Conservation (phyloP, 2,113 vertebrate genomes). For the Otis tarda region DNA sequence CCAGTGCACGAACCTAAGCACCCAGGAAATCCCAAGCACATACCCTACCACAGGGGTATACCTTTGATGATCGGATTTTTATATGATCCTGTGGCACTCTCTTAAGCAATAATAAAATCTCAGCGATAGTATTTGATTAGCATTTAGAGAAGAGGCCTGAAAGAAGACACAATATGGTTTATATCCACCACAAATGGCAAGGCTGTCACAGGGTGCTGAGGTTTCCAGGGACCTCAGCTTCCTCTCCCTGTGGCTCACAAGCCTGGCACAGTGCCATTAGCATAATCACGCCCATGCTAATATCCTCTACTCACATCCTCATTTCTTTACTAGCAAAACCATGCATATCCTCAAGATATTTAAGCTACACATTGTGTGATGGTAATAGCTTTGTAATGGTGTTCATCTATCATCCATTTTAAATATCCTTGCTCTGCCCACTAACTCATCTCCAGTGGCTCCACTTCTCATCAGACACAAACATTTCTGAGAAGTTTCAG, state of each 20-base stretch:
- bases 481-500: neutral
- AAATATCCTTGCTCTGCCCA: neutral
- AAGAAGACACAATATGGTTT: neutral
- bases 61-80: neutral
- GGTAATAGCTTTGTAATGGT: slow-evolving; percentile 13
- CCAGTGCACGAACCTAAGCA: neutral
- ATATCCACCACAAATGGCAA: neutral
- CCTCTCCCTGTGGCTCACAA: neutral
- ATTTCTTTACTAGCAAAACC: neutral
- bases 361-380: neutral
- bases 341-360: neutral
- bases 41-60: neutral
- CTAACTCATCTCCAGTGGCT: neutral
- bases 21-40: neutral
- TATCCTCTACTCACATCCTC: neutral
- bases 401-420: neutral
- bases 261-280: neutral
- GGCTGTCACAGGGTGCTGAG: neutral
- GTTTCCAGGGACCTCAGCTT: neutral
- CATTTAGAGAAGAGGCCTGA: neutral
- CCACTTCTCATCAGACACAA: neutral
- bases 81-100: neutral
- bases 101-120: neutral
- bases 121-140: neutral
- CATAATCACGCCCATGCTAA: neutral